Percentiles rank a stretch among this genome's conserved stretches.
phyloP scores from a whole-genome alignment of 2,113 vertebrate species.

The Sceloporus undulatus region DNA sequence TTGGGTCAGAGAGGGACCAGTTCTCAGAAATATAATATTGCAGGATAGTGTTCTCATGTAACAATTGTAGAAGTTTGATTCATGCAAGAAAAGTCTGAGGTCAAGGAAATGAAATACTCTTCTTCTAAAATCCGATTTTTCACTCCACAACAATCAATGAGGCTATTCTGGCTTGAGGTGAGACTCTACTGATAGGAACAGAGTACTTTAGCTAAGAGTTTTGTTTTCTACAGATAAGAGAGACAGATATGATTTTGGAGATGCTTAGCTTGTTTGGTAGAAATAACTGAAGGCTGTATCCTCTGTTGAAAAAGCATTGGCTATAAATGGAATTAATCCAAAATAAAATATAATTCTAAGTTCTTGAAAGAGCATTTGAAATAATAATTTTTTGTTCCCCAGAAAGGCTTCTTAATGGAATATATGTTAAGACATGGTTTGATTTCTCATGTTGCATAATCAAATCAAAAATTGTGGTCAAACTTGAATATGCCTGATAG shows the following conservation, averaged over 20 bases:
- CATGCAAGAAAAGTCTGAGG: conserved; percentile 25
- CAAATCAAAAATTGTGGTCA: background rate
- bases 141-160: conserved; percentile 30
- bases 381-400: background rate
- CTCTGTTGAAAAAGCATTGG: background rate
- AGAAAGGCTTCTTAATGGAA: background rate
- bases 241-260: background rate
- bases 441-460: background rate
- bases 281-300: background rate
- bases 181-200: background rate
- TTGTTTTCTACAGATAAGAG: conserved; percentile 11
- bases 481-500: background rate
- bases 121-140: conserved; percentile 9
- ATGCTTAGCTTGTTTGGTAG: conserved; percentile 18
- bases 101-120: conserved; percentile 15
- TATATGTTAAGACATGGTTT: background rate
- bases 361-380: background rate
- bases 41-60: background rate
- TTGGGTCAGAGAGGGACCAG: background rate
- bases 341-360: background rate
- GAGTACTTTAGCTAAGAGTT: background rate
- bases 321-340: background rate
- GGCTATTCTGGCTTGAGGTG: conserved; percentile 14
- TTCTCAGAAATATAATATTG: conserved; percentile 18
- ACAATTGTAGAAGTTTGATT: background rate